Evolutionary conservation across 2,113 vertebrate genomes (phyloP).

Genomic region (Charadrius vociferus): DNA sequence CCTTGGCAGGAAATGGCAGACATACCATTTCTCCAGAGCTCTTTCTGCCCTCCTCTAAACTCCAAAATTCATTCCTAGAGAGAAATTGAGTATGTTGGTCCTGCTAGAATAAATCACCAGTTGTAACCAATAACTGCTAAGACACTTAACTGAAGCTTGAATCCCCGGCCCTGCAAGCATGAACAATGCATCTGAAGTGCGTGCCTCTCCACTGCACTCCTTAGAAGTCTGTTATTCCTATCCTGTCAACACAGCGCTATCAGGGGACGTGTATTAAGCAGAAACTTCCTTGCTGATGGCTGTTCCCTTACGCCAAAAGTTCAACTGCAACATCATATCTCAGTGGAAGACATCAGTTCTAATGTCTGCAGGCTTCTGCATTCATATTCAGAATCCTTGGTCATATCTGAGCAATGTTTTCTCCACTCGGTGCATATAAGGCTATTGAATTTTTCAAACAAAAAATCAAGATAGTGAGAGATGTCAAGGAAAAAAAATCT

Average conservation of each 20-base stretch:
- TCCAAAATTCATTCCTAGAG: neutral
- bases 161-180: neutral
- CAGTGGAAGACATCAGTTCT: neutral
- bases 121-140: neutral
- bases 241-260: neutral
- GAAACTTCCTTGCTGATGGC: neutral
- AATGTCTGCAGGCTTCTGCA: neutral
- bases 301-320: neutral
- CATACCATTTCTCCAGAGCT: neutral
- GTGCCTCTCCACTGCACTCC: neutral
- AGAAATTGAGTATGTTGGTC: neutral
- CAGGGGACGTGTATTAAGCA: neutral
- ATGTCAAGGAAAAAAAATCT: neutral
- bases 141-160: neutral
- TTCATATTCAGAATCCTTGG: neutral
- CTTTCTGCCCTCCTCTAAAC: neutral
- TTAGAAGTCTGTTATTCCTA: neutral
- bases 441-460: neutral
- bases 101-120: neutral
- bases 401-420: neutral
- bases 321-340: neutral
- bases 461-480: neutral
- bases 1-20: neutral
- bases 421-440: neutral
- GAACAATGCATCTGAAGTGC: neutral